Evolutionary conservation across 2,113 vertebrate genomes (phyloP), one percentile per base, ranked within the genome.

Genomic region (Tyrannus savana): DNA sequence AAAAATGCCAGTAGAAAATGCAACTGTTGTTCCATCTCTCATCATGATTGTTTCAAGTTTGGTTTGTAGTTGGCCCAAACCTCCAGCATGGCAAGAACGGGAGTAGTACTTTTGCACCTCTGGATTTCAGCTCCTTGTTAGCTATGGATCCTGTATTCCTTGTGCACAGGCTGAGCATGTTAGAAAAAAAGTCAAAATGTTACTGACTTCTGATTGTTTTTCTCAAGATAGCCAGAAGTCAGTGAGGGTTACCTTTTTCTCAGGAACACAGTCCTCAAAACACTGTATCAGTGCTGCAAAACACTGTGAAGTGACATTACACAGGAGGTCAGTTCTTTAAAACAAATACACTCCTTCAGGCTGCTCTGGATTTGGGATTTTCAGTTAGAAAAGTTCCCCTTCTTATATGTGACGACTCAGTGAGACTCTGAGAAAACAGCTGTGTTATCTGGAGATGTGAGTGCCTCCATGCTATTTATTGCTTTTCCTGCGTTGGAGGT

Each of bases 101-200:
- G 28, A 58, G 14, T 12, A 25, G 8, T 42, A 39, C 17, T 86
- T 80, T 19, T 71, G 4, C 63, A n/a, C 19, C 49, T 69, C 7
- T 37, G 53, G 27, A 75, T 78, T 87, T 71, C 69, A 67, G 3
- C 8, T 52, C 2, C 0, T 73, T 7, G 0, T 35, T 58, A 23
- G 4, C 6, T 53, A 22, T 25, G 31, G 18, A 50, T 27, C 16
- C 31, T 25, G 8, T 46, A 6, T 21, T 50, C 49, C 41, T 85
- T 60, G 12, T 18, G 35, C 2, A 2, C 8, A 55, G 42, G 9
- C 19, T 68, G 21, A 47, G 15, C 2, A 1, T 16, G 3, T 17
- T 58, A 67, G 47, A 7, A 44, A 28, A 60, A 69, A 37, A 30
- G 19, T 23, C 2, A 1, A 28, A 75, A 53, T 7, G 1, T 39